Percentiles rank a stretch among this genome's conserved stretches.
Conservation (phyloP, 2,797 vertebrate genomes). For the Necrosyrtes monachus region DNA sequence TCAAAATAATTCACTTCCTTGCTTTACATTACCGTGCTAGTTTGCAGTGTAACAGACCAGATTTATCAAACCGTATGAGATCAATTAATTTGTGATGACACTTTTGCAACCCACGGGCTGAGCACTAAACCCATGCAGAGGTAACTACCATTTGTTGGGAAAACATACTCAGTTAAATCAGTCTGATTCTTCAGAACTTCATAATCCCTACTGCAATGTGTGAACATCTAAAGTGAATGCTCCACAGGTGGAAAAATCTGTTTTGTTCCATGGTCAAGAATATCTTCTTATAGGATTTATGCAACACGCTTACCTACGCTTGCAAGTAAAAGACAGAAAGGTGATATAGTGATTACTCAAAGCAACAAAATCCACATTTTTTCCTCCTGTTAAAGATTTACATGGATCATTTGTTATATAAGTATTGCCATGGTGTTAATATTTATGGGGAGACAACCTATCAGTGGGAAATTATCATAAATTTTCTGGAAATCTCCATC, state of each 20-base stretch:
- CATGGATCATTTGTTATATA: background rate
- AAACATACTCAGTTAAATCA: background rate
- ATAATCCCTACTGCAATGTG: background rate
- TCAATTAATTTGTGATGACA: background rate
- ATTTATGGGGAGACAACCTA: background rate
- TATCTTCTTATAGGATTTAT: background rate
- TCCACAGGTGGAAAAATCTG: background rate
- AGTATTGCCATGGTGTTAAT: background rate
- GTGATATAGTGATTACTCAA: background rate
- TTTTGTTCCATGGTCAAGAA: background rate
- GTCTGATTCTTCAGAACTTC: background rate
- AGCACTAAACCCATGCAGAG: background rate
- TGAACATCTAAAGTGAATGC: background rate
- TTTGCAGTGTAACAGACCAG: background rate
- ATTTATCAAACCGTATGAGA: background rate
- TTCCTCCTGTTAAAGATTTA: background rate
- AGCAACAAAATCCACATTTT: background rate
- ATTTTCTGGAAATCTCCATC: background rate
- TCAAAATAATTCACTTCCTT: background rate
- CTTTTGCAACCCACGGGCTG: background rate
- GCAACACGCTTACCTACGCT: rapidly evolving
- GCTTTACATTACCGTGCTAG: background rate
- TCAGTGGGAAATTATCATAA: background rate
- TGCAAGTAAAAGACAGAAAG: background rate
- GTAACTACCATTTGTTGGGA: background rate